A percentile compares a stretch with the other conserved stretches of the same genome.
phyloP scores from a whole-genome alignment of 2,113 vertebrate genomes.

The Tinamus guttatus region DNA sequence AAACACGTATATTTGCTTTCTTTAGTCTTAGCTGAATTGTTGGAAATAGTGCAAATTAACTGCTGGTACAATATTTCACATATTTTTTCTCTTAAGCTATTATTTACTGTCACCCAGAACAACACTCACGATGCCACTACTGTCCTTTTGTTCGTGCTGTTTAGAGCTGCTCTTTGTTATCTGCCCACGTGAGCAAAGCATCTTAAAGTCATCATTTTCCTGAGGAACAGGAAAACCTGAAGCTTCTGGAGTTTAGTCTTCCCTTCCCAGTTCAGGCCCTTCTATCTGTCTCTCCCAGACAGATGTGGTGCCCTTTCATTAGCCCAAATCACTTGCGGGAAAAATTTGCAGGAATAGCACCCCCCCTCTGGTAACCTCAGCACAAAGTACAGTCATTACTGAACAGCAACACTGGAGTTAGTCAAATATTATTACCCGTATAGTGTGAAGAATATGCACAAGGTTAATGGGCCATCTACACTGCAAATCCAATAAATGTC shows the following conservation, averaged over 20 bases:
- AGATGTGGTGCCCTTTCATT: background rate
- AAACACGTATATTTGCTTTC: slow-evolving; percentile 63
- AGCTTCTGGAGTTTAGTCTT: background rate
- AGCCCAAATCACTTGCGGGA: background rate
- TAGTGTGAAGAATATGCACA: background rate
- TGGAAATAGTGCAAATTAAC: slow-evolving; percentile 61
- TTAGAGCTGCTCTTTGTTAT: background rate
- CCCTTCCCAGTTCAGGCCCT: background rate
- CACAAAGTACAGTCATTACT: background rate
- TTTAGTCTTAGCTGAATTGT: slow-evolving; percentile 43
- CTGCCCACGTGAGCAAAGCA: background rate
- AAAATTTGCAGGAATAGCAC: background rate
- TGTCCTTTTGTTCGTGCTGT: background rate
- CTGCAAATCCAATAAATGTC: background rate
- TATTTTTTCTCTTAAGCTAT: background rate
- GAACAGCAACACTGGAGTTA: background rate
- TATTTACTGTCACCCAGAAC: background rate
- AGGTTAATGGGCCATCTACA: background rate
- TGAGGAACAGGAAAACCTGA: background rate
- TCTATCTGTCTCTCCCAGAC: background rate
- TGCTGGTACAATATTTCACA: background rate
- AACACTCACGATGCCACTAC: background rate
- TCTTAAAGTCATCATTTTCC: background rate
- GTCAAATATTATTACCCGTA: background rate
- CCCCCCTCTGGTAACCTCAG: background rate